These are phyloP conservation scores for Euura lappo DNA, from an alignment of 1,140 invertebrate genomes.

Conservation along the genomic window DNA sequence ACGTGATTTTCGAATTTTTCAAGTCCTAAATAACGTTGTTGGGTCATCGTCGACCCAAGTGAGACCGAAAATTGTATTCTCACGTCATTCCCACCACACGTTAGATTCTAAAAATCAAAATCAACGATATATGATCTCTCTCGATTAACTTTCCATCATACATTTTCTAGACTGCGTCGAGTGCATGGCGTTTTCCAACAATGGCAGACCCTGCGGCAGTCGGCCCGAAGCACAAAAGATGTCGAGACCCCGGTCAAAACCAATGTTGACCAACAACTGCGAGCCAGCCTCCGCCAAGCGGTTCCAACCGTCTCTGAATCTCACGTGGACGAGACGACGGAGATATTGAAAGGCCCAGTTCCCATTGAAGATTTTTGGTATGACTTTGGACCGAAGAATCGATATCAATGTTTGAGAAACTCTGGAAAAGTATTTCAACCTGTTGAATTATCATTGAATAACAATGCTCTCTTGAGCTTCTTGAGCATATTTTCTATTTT, in stretches of 20 bases:
- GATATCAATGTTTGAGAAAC: too few species aligned
- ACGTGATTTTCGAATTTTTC: too few species aligned
- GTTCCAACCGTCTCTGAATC: slow-evolving; percentile 72
- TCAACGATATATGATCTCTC: too few species aligned
- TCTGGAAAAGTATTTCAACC: too few species aligned
- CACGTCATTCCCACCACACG: too few species aligned
- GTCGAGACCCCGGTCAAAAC: slow-evolving; percentile 81
- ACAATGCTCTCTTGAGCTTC: background rate
- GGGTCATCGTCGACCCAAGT: too few species aligned
- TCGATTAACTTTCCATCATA: too few species aligned
- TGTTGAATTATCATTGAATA: background rate
- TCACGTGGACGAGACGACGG: slow-evolving; percentile 72
- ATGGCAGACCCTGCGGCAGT: slow-evolving; percentile 96
- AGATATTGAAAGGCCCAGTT: slow-evolving; percentile 77
- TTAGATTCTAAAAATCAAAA: too few species aligned
- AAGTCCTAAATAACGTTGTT: too few species aligned
- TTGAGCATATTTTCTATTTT: background rate
- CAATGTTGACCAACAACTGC: slow-evolving; percentile 84
- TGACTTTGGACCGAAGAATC: too few species aligned
- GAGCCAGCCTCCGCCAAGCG: slow-evolving; percentile 66
- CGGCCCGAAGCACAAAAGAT: slow-evolving; percentile 95
- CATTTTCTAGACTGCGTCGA: slow-evolving; percentile 95
- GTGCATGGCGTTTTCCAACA: slow-evolving; percentile 99
- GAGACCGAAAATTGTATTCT: too few species aligned
- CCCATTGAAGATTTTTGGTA: too few species aligned